Percentiles rank a stretch among this genome's conserved stretches.
These are phyloP conservation scores for Sminthopsis crassicaudata DNA, from an alignment of 2,113 vertebrate species.

Conservation along the genomic window DNA sequence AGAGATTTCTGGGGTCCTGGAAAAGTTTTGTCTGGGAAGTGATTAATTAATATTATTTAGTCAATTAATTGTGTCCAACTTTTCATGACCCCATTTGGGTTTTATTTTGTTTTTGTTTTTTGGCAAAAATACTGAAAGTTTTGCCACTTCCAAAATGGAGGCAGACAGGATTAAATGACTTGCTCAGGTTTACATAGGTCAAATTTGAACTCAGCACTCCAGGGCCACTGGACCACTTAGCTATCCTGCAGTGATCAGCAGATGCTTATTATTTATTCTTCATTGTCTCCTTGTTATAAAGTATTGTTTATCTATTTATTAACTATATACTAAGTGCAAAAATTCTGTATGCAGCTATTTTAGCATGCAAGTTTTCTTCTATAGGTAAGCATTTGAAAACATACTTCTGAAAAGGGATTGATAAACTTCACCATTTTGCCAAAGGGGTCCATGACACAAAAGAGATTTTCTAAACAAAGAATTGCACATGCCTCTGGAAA, in stretches of 20 bases:
- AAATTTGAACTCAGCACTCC: background rate
- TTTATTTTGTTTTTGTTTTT: no score
- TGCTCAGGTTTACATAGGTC: background rate
- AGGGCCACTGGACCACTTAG: background rate
- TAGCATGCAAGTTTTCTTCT: background rate
- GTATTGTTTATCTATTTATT: background rate
- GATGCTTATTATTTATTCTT: background rate
- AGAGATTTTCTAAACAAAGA: background rate
- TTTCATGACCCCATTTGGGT: background rate
- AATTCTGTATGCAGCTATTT: background rate
- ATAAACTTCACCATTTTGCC: background rate
- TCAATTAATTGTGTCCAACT: background rate
- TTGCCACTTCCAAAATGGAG: background rate
- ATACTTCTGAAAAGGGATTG: background rate
- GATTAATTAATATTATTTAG: background rate
- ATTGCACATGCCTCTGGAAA: background rate
- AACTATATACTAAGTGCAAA: background rate
- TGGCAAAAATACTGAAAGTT: background rate
- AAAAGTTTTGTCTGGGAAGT: background rate
- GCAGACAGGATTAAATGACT: background rate
- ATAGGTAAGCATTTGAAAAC: background rate
- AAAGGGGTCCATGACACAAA: background rate
- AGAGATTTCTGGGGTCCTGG: background rate
- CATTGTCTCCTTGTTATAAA: background rate
- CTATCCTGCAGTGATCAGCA: background rate